phyloP scores from a whole-genome alignment of 2,888 invertebrate species.

The Coleophora flavipennella region DNA sequence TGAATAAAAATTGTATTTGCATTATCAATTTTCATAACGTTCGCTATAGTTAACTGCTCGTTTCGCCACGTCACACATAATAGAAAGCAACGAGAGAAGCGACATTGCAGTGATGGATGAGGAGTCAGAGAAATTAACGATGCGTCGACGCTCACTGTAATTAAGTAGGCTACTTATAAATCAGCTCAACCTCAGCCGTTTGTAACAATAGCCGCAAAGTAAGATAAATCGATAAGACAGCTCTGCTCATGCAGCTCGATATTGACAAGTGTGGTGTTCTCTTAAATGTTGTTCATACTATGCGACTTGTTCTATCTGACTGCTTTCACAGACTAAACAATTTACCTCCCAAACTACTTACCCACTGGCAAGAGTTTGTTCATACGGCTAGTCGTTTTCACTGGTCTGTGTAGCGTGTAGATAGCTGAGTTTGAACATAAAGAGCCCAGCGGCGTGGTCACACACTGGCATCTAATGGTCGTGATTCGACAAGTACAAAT shows the following conservation, averaged over 20 bases:
- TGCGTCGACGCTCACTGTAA: conserved; percentile 51
- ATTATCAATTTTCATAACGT: conserved; percentile 20
- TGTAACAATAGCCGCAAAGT: conserved; percentile 64
- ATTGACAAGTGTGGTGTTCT: conserved; percentile 55
- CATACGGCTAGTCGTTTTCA: conserved; percentile 13
- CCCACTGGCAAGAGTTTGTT: conserved; percentile 17
- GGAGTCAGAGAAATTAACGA: conserved; percentile 48
- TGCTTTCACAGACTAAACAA: conserved; percentile 16
- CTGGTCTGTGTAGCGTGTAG: conserved; percentile 40
- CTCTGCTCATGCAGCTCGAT: conserved; percentile 54
- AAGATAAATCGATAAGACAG: conserved; percentile 66
- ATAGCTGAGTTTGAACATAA: conserved; percentile 42
- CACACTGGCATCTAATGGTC: conserved; percentile 71
- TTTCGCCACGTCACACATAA: conserved; percentile 9
- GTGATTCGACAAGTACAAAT: conserved; percentile 75
- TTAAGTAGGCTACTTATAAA: conserved; percentile 65
- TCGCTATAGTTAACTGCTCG: conserved; percentile 20
- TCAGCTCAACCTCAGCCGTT: conserved; percentile 53
- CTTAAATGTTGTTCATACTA: conserved; percentile 33
- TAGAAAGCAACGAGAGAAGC: conserved; percentile 27
- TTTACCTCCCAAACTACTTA: not conserved
- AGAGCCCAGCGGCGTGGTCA: conserved; percentile 61
- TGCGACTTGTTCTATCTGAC: conserved; percentile 18
- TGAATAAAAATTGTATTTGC: conserved; percentile 26
- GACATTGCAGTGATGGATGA: conserved; percentile 43